Conservation (phyloP, 2,797 vertebrate genomes). For the Gymnocypris eckloni region DNA sequence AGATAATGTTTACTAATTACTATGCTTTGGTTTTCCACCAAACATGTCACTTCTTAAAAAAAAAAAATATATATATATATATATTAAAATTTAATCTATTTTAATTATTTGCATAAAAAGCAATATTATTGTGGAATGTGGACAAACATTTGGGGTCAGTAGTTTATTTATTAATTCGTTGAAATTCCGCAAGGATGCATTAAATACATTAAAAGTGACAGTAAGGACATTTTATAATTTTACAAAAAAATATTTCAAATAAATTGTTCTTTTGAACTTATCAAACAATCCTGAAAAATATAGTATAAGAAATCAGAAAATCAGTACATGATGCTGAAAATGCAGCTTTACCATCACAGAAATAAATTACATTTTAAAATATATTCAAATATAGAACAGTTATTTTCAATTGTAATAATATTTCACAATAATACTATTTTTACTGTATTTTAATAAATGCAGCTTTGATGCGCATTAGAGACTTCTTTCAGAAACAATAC, state of each 20-base stretch:
- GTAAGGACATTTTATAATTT: not conserved
- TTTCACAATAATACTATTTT: not conserved
- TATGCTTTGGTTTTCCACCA: not conserved
- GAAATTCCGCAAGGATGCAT: not conserved
- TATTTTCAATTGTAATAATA: not conserved
- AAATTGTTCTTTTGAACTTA: not conserved
- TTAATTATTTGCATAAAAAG: not conserved
- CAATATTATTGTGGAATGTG: no score
- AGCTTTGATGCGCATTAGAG: not conserved
- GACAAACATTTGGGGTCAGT: no score
- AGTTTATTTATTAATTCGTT: no score
- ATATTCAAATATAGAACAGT: not conserved
- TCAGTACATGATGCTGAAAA: no score
- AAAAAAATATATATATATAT: no score
- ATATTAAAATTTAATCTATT: not conserved
- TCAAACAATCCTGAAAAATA: no score
- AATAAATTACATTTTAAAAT: not conserved
- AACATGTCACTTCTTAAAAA: not conserved
- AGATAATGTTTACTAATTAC: no score
- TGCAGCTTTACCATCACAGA: no score
- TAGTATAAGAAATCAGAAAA: no score
- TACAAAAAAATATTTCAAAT: not conserved
- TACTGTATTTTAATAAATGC: not conserved
- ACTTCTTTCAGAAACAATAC: not conserved
- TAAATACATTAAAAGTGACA: not conserved